Evolutionary conservation across 2,113 vertebrate species (phyloP).

Genomic region (Macquaria australasica): DNA sequence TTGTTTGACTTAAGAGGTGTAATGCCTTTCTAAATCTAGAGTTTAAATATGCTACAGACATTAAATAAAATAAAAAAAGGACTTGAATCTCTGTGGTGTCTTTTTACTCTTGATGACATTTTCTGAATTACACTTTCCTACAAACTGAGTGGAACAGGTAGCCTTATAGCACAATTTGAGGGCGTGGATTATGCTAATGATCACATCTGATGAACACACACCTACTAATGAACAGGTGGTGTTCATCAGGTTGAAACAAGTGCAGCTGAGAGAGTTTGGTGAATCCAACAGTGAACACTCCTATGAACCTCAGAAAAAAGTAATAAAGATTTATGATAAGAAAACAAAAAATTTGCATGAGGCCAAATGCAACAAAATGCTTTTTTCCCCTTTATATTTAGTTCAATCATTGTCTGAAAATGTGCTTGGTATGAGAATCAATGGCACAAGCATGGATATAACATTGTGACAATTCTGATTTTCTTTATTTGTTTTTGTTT

Average conservation of each 20-base stretch:
- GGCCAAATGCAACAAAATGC: not conserved
- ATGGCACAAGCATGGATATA: not conserved
- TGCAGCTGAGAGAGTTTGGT: not conserved
- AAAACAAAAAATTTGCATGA: not conserved
- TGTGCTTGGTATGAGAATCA: not conserved
- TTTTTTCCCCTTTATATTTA: not conserved
- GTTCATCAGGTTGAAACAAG: not conserved
- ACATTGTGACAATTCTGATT: slow-evolving; percentile 7
- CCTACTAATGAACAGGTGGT: not conserved
- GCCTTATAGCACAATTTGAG: not conserved
- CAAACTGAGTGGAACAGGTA: not conserved
- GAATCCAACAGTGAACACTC: not conserved
- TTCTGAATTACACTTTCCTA: not conserved
- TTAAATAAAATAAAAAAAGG: too few species aligned
- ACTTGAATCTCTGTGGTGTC: too few species aligned
- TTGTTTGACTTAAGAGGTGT: too few species aligned
- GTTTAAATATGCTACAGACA: too few species aligned
- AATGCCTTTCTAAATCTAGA: too few species aligned
- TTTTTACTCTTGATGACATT: too few species aligned
- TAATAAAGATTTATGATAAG: not conserved
- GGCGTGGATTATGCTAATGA: not conserved
- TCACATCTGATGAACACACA: not conserved
- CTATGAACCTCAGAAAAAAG: not conserved
- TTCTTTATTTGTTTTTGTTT: not conserved
- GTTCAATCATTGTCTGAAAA: not conserved